Percentiles rank a stretch among this genome's conserved stretches.
Evolutionary conservation across 92 coral and sea anemone genomes (phyloP).

Genomic region (Ricordea florida): DNA sequence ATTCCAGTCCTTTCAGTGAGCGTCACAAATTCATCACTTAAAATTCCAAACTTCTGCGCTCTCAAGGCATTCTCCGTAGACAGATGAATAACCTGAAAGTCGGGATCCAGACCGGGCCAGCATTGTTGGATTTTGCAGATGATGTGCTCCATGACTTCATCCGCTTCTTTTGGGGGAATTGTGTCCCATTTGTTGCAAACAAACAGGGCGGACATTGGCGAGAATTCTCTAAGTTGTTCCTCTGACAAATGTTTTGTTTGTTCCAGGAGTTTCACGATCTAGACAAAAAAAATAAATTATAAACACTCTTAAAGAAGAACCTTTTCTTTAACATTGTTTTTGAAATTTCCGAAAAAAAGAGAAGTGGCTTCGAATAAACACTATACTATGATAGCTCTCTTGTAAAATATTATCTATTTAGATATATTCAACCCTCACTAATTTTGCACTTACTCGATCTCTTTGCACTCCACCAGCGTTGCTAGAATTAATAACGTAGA

Average conservation of each 20-base stretch:
- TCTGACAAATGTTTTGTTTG: constrained; percentile 1
- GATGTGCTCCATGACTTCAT: constrained; percentile 16
- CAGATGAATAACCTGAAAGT: constrained; percentile 18
- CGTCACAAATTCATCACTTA: constrained; percentile 17
- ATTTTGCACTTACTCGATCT: background rate
- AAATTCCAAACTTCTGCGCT: constrained; percentile 4
- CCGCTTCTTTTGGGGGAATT: background rate
- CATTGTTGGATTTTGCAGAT: background rate
- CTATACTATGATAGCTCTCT: too few species aligned
- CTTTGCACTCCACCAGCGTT: background rate
- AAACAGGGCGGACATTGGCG: constrained; percentile 31
- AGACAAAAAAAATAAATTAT: background rate
- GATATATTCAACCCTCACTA: background rate
- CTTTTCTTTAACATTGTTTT: background rate
- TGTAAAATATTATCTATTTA: too few species aligned
- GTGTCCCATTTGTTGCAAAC: constrained; percentile 55
- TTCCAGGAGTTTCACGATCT: constrained; percentile 9
- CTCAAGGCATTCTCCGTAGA: constrained; percentile 31
- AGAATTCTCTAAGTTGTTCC: constrained; percentile 5
- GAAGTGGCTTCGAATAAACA: too few species aligned
- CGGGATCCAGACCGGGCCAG: constrained; percentile 25
- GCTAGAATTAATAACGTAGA: background rate
- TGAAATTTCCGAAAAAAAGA: too few species aligned
- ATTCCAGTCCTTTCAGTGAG: constrained; percentile 8
- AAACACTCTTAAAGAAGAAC: background rate